phyloP scores from a whole-genome alignment of 2,797 vertebrate species.

The Acrossocheilus wenchowensis region DNA sequence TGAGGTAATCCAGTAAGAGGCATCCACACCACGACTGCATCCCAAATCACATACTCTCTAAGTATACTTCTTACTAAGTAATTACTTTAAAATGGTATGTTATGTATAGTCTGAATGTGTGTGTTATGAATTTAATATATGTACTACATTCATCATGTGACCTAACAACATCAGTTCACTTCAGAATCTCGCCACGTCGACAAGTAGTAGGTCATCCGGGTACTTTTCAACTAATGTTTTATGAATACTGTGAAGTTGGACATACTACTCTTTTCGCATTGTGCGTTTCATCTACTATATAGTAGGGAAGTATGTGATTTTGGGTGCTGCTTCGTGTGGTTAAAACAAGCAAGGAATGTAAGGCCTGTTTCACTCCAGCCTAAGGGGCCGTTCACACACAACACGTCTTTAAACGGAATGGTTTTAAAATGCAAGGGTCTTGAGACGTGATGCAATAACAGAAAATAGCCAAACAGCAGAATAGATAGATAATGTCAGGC shows the following conservation, averaged over 20 bases:
- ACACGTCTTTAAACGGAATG: background rate
- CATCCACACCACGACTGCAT: constrained; percentile 19
- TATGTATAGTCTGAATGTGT: background rate
- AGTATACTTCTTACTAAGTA: background rate
- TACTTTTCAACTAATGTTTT: too few relatives aligned
- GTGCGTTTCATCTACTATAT: background rate
- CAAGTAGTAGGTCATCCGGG: background rate
- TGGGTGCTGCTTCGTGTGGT: constrained; percentile 38
- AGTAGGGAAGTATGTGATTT: background rate
- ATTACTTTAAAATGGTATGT: background rate
- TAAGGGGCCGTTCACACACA: background rate
- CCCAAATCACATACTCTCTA: background rate
- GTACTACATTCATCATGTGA: background rate
- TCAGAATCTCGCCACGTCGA: too few relatives aligned
- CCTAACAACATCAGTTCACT: background rate
- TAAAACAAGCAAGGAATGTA: constrained; percentile 29
- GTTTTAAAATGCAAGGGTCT: background rate
- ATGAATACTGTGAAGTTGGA: background rate
- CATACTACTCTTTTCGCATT: background rate
- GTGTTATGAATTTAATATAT: background rate
- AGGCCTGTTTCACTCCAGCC: constrained; percentile 7
- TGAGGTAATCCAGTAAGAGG: constrained; percentile 38
- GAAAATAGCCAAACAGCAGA: background rate
- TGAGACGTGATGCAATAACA: background rate
- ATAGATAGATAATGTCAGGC: background rate